Evolutionary conservation across 2,797 vertebrate genomes (phyloP).

Genomic region (Leptodactylus fallax): DNA sequence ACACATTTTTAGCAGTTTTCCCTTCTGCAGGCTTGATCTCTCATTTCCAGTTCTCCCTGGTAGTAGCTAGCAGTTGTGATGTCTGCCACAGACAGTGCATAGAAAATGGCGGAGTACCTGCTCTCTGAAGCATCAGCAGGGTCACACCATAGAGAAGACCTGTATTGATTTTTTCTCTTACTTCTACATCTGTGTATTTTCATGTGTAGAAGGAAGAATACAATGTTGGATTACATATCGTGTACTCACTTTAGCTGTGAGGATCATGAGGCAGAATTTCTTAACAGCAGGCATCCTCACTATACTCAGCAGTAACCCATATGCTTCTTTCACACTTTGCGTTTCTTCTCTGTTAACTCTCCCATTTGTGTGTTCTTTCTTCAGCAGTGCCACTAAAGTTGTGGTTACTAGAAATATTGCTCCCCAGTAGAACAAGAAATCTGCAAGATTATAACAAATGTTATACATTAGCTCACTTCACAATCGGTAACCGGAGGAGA

Average conservation of each 20-base stretch:
- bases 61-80: too few relatives aligned
- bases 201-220: too few relatives aligned
- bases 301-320: constrained; percentile 89
- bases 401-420: constrained; percentile 92
- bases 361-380: constrained; percentile 84
- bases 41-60: too few relatives aligned
- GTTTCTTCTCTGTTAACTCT: constrained; percentile 83
- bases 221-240: not conserved
- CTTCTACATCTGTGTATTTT: too few relatives aligned
- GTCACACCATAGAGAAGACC: too few relatives aligned
- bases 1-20: too few relatives aligned
- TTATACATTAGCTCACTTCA: not conserved
- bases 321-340: constrained; percentile 91
- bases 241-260: constrained; percentile 91
- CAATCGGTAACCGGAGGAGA: not conserved
- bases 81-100: too few relatives aligned
- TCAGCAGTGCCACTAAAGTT: constrained; percentile 91
- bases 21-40: too few relatives aligned
- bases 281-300: constrained; percentile 94
- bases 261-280: constrained; percentile 90
- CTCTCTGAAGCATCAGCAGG: too few relatives aligned
- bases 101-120: too few relatives aligned
- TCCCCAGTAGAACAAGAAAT: constrained; percentile 98
- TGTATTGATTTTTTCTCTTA: too few relatives aligned
- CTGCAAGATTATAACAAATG: constrained; percentile 73